Percentiles rank a stretch among this genome's conserved stretches.
Evolutionary conservation across 1,140 invertebrate genomes (phyloP).

Genomic region (Drosophila kepulauana): DNA sequence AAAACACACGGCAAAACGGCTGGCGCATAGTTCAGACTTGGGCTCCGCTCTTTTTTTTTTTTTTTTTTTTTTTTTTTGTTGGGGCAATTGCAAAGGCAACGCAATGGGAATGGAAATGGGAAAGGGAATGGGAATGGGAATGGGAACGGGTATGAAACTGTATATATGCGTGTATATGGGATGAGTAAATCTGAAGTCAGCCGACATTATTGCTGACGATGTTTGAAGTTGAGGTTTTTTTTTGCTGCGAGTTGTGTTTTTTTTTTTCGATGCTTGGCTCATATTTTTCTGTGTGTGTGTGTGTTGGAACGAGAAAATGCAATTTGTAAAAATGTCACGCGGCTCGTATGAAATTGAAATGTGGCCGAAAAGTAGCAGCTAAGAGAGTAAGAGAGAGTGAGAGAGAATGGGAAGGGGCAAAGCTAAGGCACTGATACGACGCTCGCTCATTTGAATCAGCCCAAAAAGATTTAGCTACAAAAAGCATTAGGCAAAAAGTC

Average conservation of each 20-base stretch:
- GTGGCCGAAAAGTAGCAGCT: conserved; percentile 7
- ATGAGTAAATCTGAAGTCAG: conserved; percentile 20
- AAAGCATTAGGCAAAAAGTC: conserved; percentile 59
- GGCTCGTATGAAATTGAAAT: conserved; percentile 43
- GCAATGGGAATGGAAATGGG: conserved; percentile 1
- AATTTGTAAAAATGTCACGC: conserved; percentile 71
- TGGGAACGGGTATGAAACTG: not conserved
- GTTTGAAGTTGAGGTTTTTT: conserved; percentile 35
- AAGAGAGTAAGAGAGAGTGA: not conserved
- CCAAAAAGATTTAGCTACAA: conserved; percentile 40
- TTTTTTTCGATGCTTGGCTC: conserved; percentile 7
- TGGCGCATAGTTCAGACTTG: conserved; percentile 14
- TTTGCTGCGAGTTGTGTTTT: not conserved
- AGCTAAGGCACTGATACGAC: conserved; percentile 23
- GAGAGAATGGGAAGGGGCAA: no score
- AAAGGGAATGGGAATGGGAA: not conserved
- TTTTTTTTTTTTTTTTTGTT: no score
- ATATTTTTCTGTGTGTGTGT: conserved; percentile 16
- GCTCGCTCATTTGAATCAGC: conserved; percentile 48
- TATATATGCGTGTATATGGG: not conserved
- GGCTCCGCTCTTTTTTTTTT: no score
- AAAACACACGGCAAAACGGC: conserved; percentile 62
- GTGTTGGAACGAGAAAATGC: conserved; percentile 50
- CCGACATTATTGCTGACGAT: conserved; percentile 40
- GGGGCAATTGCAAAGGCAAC: no score